Conservation (phyloP, 2,113 vertebrate species). For the Monarcha castaneiventris region DNA sequence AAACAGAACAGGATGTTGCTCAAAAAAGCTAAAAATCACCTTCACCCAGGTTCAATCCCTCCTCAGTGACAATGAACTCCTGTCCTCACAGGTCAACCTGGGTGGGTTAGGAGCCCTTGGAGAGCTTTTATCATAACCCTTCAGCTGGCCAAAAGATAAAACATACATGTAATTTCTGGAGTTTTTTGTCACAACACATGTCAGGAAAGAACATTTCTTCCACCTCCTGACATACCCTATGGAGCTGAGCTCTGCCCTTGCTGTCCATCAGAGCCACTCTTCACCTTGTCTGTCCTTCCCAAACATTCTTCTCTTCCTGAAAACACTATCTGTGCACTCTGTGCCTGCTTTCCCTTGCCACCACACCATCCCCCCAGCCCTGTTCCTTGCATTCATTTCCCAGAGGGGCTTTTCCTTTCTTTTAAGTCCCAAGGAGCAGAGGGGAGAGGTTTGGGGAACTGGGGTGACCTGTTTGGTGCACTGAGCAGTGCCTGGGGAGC, state of each 20-base stretch:
- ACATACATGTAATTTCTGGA: neutral
- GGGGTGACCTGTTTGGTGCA: neutral
- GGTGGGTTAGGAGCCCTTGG: neutral
- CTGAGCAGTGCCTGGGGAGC: accelerated
- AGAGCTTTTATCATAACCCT: neutral
- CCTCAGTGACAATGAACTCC: neutral
- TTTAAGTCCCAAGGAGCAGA: neutral
- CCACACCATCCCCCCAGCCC: accelerated
- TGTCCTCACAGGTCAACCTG: neutral
- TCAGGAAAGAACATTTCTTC: neutral
- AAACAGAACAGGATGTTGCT: neutral
- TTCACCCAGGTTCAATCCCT: neutral
- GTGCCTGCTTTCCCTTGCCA: neutral
- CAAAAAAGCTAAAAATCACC: neutral
- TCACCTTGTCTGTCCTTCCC: neutral
- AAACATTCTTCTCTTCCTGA: neutral
- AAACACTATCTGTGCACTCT: neutral
- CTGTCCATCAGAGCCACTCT: neutral
- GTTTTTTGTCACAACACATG: neutral
- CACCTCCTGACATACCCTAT: neutral
- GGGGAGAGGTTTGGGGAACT: neutral
- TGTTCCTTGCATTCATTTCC: neutral
- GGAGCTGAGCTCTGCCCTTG: neutral
- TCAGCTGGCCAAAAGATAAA: neutral
- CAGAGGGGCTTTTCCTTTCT: neutral